A percentile compares a stretch with the other conserved stretches of the same genome.
Conservation (phyloP, 2,888 invertebrate genomes). For the Atrina japonica region DNA sequence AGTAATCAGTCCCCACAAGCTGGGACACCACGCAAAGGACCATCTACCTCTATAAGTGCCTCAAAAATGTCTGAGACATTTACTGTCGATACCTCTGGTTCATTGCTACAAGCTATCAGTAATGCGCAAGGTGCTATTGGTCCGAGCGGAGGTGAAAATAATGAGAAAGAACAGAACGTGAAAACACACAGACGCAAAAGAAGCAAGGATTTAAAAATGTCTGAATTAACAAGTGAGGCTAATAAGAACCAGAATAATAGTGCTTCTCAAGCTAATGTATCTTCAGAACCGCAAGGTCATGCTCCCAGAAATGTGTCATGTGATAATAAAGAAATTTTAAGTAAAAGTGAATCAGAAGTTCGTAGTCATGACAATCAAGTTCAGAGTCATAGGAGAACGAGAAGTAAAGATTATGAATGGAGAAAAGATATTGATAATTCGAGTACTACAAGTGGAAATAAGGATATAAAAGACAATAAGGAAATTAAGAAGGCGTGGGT, state of each 20-base stretch:
- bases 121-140: conserved; percentile 49
- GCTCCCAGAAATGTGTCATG: conserved; percentile 4
- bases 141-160: conserved; percentile 42
- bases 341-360: conserved; percentile 23
- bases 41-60: conserved; percentile 21
- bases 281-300: neutral
- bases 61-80: conserved; percentile 68
- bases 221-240: conserved; percentile 1
- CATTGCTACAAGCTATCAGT: conserved; percentile 60
- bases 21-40: conserved; percentile 28
- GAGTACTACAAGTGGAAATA: conserved; percentile 4
- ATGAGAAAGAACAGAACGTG: conserved; percentile 44
- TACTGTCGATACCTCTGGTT: conserved; percentile 66
- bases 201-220: conserved; percentile 53
- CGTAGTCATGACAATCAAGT: conserved; percentile 5
- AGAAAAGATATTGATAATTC: conserved; percentile 53
- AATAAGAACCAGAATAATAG: conserved; percentile 9
- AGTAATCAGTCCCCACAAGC: conserved; percentile 38
- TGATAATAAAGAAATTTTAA: conserved; percentile 11
- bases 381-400: conserved; percentile 46
- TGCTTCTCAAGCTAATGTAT: conserved; percentile 5
- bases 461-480: neutral
- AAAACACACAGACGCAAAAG: conserved; percentile 59
- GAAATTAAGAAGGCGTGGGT: conserved; percentile 33
- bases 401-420: conserved; percentile 59